Percentiles rank a stretch among this genome's conserved stretches.
phyloP scores from a whole-genome alignment of 2,113 vertebrate genomes.

The Panthera tigris region DNA sequence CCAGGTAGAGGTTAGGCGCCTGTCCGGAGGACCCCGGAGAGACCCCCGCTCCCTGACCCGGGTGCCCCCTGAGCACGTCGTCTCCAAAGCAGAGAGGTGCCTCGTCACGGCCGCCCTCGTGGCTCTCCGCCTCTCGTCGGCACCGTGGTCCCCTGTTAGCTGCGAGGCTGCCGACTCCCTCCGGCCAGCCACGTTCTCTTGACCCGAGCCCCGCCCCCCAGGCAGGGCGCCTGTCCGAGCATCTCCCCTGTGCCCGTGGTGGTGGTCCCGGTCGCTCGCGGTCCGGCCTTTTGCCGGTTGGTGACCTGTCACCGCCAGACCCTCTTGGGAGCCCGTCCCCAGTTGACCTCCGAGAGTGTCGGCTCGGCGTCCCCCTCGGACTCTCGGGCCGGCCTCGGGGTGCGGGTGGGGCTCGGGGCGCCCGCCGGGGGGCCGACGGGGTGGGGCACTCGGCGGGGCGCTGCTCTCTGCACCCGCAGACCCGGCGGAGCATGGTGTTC shows the following conservation, averaged over 20 bases:
- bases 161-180: neutral
- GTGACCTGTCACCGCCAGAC: neutral
- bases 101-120: neutral
- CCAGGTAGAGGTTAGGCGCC: neutral
- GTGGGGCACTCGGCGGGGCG: fast-evolving
- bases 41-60: neutral
- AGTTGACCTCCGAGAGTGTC: fast-evolving
- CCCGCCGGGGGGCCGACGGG: fast-evolving
- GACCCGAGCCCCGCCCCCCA: neutral
- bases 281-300: neutral
- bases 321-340: fast-evolving
- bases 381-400: fast-evolving
- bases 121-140: fast-evolving
- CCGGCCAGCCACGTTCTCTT: neutral
- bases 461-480: slow-evolving; percentile 79
- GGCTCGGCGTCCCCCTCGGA: fast-evolving
- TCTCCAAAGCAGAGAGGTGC: neutral
- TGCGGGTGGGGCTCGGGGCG: fast-evolving
- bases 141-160: fast-evolving
- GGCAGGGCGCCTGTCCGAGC: neutral
- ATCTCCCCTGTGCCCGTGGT: neutral
- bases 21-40: neutral
- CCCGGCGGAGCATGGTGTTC: slow-evolving; percentile 97
- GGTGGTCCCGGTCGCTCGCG: neutral
- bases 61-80: fast-evolving